phyloP scores from a whole-genome alignment of 2,888 invertebrate genomes.

The Blastobasis adustella region DNA sequence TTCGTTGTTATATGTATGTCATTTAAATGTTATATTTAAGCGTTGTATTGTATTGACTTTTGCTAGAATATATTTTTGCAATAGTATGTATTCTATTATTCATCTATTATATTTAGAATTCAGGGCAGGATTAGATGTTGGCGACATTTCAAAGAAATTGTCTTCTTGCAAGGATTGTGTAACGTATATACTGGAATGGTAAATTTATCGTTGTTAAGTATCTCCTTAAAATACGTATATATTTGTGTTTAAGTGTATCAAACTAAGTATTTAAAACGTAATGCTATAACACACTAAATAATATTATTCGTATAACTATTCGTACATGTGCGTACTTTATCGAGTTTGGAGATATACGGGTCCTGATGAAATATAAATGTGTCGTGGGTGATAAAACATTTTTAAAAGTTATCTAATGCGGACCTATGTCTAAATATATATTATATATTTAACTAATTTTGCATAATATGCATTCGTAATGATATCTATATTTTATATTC shows the following conservation, averaged over 20 bases:
- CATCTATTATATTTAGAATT: constrained; percentile 30
- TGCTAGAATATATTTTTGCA: constrained; percentile 50
- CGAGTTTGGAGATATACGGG: too few species aligned
- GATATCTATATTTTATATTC: too few species aligned
- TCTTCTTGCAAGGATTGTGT: constrained; percentile 28
- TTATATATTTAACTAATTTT: too few species aligned
- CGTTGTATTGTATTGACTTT: constrained; percentile 40
- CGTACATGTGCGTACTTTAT: too few species aligned
- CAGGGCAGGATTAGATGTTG: constrained; percentile 39
- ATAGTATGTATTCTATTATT: constrained; percentile 38
- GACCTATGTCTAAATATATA: too few species aligned
- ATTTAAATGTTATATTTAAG: constrained; percentile 40
- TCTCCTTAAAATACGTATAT: constrained; percentile 26
- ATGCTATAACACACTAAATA: too few species aligned
- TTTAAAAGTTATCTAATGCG: too few species aligned
- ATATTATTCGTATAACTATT: too few species aligned
- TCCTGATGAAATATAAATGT: too few species aligned
- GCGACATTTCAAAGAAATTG: constrained; percentile 26
- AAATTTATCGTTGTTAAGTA: constrained; percentile 62
- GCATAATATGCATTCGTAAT: too few species aligned
- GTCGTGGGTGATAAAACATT: too few species aligned
- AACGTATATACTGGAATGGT: constrained; percentile 39
- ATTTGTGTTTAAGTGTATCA: constrained; percentile 42
- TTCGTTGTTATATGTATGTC: constrained; percentile 64
- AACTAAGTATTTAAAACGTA: constrained; percentile 42